Evolutionary conservation across 2,113 vertebrate species (phyloP), one percentile per base, ranked within the genome.

Genomic region (Parus major): DNA sequence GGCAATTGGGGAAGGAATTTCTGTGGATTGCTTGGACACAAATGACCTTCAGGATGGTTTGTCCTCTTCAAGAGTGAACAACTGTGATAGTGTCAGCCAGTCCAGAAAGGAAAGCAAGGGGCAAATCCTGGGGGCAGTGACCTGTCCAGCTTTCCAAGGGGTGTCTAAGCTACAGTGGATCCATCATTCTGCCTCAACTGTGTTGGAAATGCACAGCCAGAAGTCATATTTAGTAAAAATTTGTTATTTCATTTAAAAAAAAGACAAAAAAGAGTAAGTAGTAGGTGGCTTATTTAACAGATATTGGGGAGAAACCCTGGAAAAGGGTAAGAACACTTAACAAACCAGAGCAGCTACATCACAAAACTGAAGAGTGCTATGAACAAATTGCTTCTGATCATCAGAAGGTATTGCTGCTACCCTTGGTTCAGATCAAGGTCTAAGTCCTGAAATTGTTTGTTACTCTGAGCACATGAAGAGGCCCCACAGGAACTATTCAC

Each of bases 401-500:
- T 85, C 23, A 5, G 89, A 53, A 76, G 25, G 15, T 68, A 28
- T 35, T 80, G 71, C 76, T 56, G 68, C 88, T 96, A 80, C 68
- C 75, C 91, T 90, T 83, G 64, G 3, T 83, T 42, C 76, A 83
- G 72, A 95, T 60, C 82, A 96, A 93, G 92, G 85, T 90, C 88
- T 95, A 66, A 93, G 28, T 68, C 82, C 71, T 86, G 82, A 63
- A 53, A 78, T 91, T 95, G 85, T 94, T 97, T 97, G 94, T 97
- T 96, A 95, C 94, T 96, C 92, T 64, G 23, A 90, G 95, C 94
- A 97, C 95, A 93, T 16, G 84, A 94, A 90, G 95, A 96, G 95
- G 89, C 88, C 94, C 60, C 93, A 75, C 90, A 93, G 92, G 95
- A 95, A 60, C 92, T 90, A 92, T 93, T 93, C 95, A 95, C 88